Evolutionary conservation across 2,888 invertebrate species (phyloP).

Genomic region (Dugesia japonica): DNA sequence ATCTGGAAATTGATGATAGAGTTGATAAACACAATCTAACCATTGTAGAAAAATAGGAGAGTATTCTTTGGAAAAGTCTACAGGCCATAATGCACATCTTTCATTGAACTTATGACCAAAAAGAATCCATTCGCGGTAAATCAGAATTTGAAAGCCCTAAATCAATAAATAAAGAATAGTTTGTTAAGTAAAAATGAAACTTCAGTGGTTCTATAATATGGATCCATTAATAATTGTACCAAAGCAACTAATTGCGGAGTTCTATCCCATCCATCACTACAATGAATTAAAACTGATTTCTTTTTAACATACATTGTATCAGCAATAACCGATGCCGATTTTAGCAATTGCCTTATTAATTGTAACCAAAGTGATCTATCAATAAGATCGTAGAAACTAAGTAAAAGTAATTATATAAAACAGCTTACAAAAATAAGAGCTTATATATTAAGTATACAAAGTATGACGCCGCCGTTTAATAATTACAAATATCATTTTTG

Average conservation of each 20-base stretch:
- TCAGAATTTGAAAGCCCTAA: conserved; percentile 75
- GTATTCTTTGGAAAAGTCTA: conserved; percentile 76
- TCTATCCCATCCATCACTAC: conserved; percentile 96
- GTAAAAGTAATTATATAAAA: conserved; percentile 37
- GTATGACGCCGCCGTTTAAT: too few species aligned
- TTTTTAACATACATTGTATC: conserved; percentile 59
- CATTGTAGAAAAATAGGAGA: conserved; percentile 94
- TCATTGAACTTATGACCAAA: conserved; percentile 96
- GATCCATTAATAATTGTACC: conserved; percentile 76
- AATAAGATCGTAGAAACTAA: conserved; percentile 73
- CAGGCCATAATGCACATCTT: conserved; percentile 56
- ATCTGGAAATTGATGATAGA: conserved; percentile 69
- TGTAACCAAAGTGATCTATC: conserved; percentile 79
- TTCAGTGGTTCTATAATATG: conserved; percentile 77
- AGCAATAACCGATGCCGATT: conserved; percentile 64
- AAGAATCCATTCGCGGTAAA: conserved; percentile 87
- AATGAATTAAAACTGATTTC: conserved; percentile 81
- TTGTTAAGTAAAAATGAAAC: conserved; percentile 45
- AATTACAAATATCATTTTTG: too few species aligned
- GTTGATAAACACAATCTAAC: conserved; percentile 85
- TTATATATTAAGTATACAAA: not conserved
- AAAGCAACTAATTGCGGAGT: conserved; percentile 91
- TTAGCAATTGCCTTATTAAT: conserved; percentile 67
- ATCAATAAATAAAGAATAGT: conserved; percentile 37
- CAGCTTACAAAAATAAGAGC: not conserved